These are phyloP conservation scores for Fopius arisanus DNA, from an alignment of 1,140 invertebrate species.

Conservation along the genomic window DNA sequence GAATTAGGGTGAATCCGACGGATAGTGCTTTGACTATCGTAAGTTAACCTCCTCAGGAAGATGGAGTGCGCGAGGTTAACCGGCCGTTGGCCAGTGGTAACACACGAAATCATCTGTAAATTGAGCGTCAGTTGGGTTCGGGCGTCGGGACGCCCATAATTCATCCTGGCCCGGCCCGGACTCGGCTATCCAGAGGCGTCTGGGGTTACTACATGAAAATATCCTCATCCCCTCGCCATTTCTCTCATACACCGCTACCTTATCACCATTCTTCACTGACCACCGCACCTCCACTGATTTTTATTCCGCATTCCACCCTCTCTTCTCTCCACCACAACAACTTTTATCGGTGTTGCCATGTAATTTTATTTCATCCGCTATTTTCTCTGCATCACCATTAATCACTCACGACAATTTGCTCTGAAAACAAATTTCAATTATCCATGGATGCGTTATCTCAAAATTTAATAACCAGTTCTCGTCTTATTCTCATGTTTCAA, in stretches of 20 bases:
- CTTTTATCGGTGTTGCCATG: too few species aligned
- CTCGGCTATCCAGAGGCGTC: neutral
- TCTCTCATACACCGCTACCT: constrained; percentile 21
- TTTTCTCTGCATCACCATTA: neutral
- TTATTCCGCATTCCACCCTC: neutral
- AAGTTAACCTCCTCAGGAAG: constrained; percentile 48
- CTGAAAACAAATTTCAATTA: constrained; percentile 4
- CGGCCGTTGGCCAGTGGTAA: constrained; percentile 63
- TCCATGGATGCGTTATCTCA: neutral
- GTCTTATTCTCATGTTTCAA: neutral
- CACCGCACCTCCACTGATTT: neutral
- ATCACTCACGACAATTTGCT: neutral
- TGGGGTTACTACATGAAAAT: neutral
- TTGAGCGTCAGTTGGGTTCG: constrained; percentile 64
- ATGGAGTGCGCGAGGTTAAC: constrained; percentile 66
- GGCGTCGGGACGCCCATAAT: constrained; percentile 60
- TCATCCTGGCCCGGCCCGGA: constrained; percentile 41
- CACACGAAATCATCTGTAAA: constrained; percentile 70
- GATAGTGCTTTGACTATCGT: constrained; percentile 34
- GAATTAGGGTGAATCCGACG: constrained; percentile 23
- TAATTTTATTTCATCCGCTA: neutral
- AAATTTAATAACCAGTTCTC: constrained; percentile 4
- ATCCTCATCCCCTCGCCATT: neutral
- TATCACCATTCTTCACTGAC: constrained; percentile 11
- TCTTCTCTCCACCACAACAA: neutral